Percentiles rank a stretch among this genome's conserved stretches.
Conservation (phyloP, 2,113 vertebrate genomes). For the Aix galericulata region DNA sequence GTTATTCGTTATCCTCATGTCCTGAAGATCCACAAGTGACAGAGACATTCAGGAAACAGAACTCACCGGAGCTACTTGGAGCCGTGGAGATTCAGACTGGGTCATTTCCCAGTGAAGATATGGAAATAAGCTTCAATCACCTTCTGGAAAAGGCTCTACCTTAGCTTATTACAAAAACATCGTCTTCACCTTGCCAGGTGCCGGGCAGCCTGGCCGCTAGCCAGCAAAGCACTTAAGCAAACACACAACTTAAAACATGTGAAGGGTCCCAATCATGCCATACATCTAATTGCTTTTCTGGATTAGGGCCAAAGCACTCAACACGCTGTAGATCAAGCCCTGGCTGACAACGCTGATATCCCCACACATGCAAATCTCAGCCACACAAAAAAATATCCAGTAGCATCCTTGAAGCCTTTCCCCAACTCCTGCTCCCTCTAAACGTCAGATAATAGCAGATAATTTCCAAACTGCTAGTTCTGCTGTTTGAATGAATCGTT, state of each 20-base stretch:
- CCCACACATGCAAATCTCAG: background rate
- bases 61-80: background rate
- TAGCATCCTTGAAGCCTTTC: background rate
- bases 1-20: background rate
- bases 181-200: background rate
- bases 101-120: background rate
- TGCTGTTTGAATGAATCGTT: background rate
- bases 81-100: background rate
- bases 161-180: background rate
- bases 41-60: background rate
- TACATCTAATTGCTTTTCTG: slow-evolving; percentile 23
- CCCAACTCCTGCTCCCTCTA: background rate
- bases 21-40: background rate
- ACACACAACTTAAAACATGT: background rate
- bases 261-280: background rate
- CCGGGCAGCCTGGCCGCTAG: background rate
- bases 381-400: background rate
- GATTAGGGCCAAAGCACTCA: background rate
- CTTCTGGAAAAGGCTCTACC: background rate
- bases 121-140: background rate
- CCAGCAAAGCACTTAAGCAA: slow-evolving; percentile 37
- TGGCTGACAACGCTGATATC: background rate
- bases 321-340: background rate
- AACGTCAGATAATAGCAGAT: background rate
- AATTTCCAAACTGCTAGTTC: background rate